phyloP scores from a whole-genome alignment of 2,113 vertebrate genomes.

The Neolamprologus kungweensis region DNA sequence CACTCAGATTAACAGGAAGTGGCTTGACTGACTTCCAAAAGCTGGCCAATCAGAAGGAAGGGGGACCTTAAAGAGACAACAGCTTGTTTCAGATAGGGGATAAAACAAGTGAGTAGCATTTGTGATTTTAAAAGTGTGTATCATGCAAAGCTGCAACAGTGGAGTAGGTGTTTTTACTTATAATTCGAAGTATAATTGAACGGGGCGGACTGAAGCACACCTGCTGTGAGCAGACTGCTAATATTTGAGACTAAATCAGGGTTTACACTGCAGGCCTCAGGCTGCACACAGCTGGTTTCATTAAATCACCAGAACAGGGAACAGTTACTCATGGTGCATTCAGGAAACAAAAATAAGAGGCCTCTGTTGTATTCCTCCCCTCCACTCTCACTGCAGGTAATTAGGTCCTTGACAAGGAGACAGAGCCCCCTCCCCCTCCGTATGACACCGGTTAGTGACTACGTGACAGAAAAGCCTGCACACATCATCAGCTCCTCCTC shows the following conservation, averaged over 20 bases:
- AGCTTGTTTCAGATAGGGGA: neutral
- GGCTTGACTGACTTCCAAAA: neutral
- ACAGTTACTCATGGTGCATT: neutral
- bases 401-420: constrained; percentile 46
- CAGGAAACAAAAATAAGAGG: neutral
- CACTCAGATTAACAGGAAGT: neutral
- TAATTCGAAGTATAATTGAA: neutral
- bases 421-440: neutral
- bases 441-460: neutral
- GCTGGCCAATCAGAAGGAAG: neutral
- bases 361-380: neutral
- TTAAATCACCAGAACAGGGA: neutral
- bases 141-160: neutral
- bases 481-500: neutral
- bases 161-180: neutral
- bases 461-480: neutral
- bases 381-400: constrained; percentile 14
- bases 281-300: neutral
- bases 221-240: neutral
- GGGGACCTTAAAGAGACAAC: neutral
- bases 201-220: neutral
- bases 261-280: neutral
- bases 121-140: neutral
- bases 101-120: neutral
- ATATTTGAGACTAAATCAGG: neutral